Base-by-base conservation (phyloP, 1,140 invertebrate genomes). In the Bombyx mandarina region DNA sequence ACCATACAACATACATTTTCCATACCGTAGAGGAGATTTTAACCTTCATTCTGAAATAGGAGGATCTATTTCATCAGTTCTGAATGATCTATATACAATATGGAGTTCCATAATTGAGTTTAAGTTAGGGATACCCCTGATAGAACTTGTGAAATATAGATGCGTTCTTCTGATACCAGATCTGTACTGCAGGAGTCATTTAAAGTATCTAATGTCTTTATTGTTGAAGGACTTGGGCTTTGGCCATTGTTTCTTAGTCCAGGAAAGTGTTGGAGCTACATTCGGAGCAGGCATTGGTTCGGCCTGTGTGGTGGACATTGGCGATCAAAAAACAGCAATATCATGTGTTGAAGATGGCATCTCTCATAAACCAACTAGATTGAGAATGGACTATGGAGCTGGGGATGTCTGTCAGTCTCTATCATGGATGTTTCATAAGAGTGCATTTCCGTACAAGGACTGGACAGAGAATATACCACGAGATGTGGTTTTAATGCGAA, bases 311-410 rank as follows among this genome's bases (percentile, higher is more conserved):
- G 94, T 99, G 7, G 97, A 99, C 83, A 93, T 98, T 51, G 97
- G 97, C 0, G 96, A 98, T 79, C 95, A 98, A 81, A 98, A 99
- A 89, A 98, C 96, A 1, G 96, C 96, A 1, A 93, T 99, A 10
- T 97, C 96, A 8, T 99, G 97, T 89, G 96, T 98, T 3, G 97
- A 99, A 88, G 97, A 99, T 90, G 97, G 96, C 9, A 95, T 98
- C 56, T 98, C 96, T 52, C 95, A 97, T 72, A 92, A 93, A 74
- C 93, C 94, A 54, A 97, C 97, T 0, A 90, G 97, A 74, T 90
- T 96, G 65, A 66, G 84, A 59, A 90, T 98, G 88, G 94, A 96
- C 64, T 98, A 97, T 82, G 97, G 97, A 8, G 95, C 96, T 7
- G 93, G 93, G 44, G 96, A 98, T 88, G 93, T 97, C 0, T 94